Conservation (phyloP, 2,113 vertebrate genomes). For the Echinops telfairi region DNA sequence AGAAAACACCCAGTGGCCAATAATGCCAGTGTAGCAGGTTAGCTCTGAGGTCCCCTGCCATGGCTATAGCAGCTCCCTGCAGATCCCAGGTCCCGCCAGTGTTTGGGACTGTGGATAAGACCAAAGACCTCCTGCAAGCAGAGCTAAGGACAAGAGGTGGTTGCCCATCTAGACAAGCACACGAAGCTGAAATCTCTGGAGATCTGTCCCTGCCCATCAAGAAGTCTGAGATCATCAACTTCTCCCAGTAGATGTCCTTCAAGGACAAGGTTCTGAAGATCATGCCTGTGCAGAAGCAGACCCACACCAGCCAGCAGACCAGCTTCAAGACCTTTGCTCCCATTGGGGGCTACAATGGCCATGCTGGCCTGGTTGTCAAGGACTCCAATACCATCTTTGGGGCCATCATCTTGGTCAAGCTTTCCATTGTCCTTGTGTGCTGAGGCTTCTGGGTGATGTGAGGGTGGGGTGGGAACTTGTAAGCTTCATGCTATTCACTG, state of each 20-base stretch:
- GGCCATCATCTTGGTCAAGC: slow-evolving; percentile 98
- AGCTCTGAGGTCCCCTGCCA: too few relatives aligned
- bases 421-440: slow-evolving; percentile 96
- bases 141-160: too few relatives aligned
- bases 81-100: too few relatives aligned
- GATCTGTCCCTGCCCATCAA: slow-evolving; percentile 97
- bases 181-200: slow-evolving; percentile 99
- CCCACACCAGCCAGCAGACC: slow-evolving; percentile 97
- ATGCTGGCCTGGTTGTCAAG: slow-evolving; percentile 97
- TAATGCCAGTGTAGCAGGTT: too few relatives aligned
- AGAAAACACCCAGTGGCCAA: too few relatives aligned
- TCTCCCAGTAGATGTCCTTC: slow-evolving; percentile 95
- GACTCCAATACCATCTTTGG: slow-evolving; percentile 98
- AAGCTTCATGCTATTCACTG: slow-evolving; percentile 98
- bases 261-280: slow-evolving; percentile 99
- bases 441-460: slow-evolving; percentile 92
- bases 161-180: slow-evolving; percentile 94
- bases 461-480: slow-evolving; percentile 90
- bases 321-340: slow-evolving; percentile 99
- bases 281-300: slow-evolving; percentile 99
- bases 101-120: too few relatives aligned
- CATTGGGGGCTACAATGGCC: slow-evolving; percentile 98
- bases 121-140: too few relatives aligned
- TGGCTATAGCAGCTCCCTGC: too few relatives aligned
- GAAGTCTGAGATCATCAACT: slow-evolving; percentile 99